Conservation (phyloP, 2,113 vertebrate genomes). For the Paradoxurus hermaphroditus region DNA sequence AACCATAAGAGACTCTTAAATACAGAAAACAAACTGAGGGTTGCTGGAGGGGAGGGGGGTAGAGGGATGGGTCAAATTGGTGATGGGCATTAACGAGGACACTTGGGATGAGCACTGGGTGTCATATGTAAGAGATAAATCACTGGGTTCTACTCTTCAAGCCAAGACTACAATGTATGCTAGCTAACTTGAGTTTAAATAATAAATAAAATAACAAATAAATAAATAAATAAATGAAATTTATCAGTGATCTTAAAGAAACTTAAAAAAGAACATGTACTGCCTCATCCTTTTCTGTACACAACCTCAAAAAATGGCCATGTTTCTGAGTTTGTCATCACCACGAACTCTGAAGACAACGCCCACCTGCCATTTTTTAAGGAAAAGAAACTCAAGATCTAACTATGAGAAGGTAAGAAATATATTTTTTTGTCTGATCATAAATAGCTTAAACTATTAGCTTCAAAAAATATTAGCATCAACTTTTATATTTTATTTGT, state of each 20-base stretch:
- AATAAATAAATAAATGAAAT: background rate
- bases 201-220: too few relatives aligned
- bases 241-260: too few relatives aligned
- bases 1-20: too few relatives aligned
- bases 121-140: too few relatives aligned
- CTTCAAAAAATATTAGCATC: slow-evolving; percentile 23
- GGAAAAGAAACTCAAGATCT: background rate
- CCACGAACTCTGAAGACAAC: background rate
- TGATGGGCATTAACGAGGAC: too few relatives aligned
- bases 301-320: background rate
- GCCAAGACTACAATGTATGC: too few relatives aligned
- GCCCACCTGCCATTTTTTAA: background rate
- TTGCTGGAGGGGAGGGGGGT: too few relatives aligned
- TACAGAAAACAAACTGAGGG: too few relatives aligned
- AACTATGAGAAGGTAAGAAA: background rate
- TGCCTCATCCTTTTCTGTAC: background rate
- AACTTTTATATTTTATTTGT: slow-evolving; percentile 16
- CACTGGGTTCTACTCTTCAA: too few relatives aligned
- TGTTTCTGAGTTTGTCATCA: background rate
- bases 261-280: background rate
- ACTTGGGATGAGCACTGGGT: too few relatives aligned
- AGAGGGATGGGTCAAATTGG: too few relatives aligned
- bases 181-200: too few relatives aligned
- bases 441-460: background rate
- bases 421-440: background rate